Percentiles rank a stretch among this genome's conserved stretches.
Conservation (phyloP, 2,888 invertebrate genomes). For the Watsonalla cultraria region DNA sequence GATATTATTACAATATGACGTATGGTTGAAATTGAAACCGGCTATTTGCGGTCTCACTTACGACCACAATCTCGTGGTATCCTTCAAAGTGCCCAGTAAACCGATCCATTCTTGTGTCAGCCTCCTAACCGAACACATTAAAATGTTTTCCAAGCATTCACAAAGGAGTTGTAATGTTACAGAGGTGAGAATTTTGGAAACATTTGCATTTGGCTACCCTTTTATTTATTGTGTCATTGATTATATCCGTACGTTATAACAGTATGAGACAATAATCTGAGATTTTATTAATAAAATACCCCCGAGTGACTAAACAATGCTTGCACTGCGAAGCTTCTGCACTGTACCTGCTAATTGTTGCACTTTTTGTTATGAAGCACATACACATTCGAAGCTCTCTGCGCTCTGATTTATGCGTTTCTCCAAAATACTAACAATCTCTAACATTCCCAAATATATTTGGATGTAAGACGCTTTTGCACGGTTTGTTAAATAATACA, state of each 20-base stretch:
- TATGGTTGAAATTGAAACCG: conserved; percentile 27
- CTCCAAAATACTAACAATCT: conserved; percentile 77
- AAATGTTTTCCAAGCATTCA: conserved; percentile 74
- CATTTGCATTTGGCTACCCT: conserved; percentile 13
- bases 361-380: conserved; percentile 36
- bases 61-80: conserved; percentile 31
- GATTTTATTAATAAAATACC: conserved; percentile 15
- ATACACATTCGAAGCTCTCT: conserved; percentile 31
- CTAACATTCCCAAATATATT: conserved; percentile 37
- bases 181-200: conserved; percentile 59
- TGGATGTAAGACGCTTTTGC: conserved; percentile 45
- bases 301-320: conserved; percentile 46
- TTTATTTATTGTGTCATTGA: conserved; percentile 10
- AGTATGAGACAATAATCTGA: conserved; percentile 6
- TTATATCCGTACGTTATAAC: conserved; percentile 5
- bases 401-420: conserved; percentile 50
- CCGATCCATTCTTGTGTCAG: conserved; percentile 52
- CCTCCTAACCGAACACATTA: conserved; percentile 51
- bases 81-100: conserved; percentile 41
- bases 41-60: conserved; percentile 28
- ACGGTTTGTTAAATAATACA: conserved; percentile 44
- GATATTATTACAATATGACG: conserved; percentile 27
- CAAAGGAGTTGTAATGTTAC: conserved; percentile 56
- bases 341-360: conserved; percentile 46
- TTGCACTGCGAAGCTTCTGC: conserved; percentile 62